Evolutionary conservation across 2,113 vertebrate genomes (phyloP), one percentile per base, ranked within the genome.

Genomic region (Syngnathoides biaculeatus): DNA sequence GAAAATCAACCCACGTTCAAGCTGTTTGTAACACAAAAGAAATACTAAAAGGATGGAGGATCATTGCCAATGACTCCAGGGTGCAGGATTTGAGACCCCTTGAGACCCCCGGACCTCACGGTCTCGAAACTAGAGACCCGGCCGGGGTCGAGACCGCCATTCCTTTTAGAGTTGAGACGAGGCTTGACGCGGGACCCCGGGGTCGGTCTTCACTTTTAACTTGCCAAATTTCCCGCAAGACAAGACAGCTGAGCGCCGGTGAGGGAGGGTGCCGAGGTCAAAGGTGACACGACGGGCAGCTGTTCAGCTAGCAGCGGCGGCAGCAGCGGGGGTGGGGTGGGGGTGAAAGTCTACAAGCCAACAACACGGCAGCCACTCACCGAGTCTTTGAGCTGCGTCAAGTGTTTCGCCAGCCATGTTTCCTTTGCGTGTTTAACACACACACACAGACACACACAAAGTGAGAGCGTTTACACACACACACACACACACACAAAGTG

Each of bases 361-460:
- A 65, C 13, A 1, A 1, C 19, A 24, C 22, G 5, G 61, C 61
- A 17, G 27, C 17, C 65, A 92, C 94, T 96, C 91, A 94, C 94
- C 92, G 2, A 87, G 84, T 82, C 80, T 91, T 70, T 67, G 89
- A 76, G 88, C 22, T 43, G 93, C 92, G 90, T 89, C 81, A 93
- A 93, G 78, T 91, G 79, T 72, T 66, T 87, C 13, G 26, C 55
- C 69, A 89, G 87, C 94, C 93, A 94, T 81, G 73, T 81, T 30
- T 90, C 93, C 94, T 94, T 92, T 22, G 39, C 38, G 40, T 42
- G 60, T 60, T 60, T 10, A n/a, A 60, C 35, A 78, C 68, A 79
- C 57, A 73, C 53, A 68, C 74, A 53, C 67, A 81, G 26, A 57
- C 55, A 38, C 27, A 11, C 56, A 20, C 56, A 35, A 24, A 57